Base-by-base conservation (phyloP, 2,113 vertebrate genomes). In the Lutjanus erythropterus region DNA sequence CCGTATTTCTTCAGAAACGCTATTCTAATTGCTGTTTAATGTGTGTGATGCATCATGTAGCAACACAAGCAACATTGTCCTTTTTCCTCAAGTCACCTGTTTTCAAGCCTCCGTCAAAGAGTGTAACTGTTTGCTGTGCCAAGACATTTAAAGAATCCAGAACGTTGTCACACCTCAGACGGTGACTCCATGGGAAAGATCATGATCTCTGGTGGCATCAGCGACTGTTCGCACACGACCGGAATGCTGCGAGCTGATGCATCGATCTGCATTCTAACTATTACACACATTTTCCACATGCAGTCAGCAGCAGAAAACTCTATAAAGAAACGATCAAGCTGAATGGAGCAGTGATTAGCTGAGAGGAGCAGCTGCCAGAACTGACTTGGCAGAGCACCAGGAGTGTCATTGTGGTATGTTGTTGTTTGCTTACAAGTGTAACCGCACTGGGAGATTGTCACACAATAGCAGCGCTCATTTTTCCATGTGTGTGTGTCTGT, bases 381-480 rank as follows among this genome's bases (percentile, higher is more conserved):
- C 65, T 10, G 53, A 47, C 37, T 66, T 92, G 89, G 91, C 84
- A 25, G n/a, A 64, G 37, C 44, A 70, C 77, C 90, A 86, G 66
- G 60, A 61, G 69, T 91, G 90, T 93, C 91, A 87, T 49, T 76
- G 71, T 81, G 89, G 91, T 89, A 92, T 93, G 88, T 71, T 81
- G 86, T 69, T 90, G 91, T 91, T 91, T 91, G 84, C 81, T 62
- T 87, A 82, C 87, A 60, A 86, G 59, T 87, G 60, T 80, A 90
- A 88, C 85, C 16, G 60, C 82, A 33, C 67, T 87, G 33, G 42
- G 46, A 83, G 75, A 85, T 71, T 83, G 86, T 88, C 87, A 91
- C 86, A 91, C 86, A 88, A 88, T 86, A 77, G 70, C 15, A 67
- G 73, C 85, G 86, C 80, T 91, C 89, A 77, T 86, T 86, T 86